These are phyloP conservation scores for Dasysyrphus albostriatus DNA, from an alignment of 2,888 invertebrate species.

Conservation along the genomic window DNA sequence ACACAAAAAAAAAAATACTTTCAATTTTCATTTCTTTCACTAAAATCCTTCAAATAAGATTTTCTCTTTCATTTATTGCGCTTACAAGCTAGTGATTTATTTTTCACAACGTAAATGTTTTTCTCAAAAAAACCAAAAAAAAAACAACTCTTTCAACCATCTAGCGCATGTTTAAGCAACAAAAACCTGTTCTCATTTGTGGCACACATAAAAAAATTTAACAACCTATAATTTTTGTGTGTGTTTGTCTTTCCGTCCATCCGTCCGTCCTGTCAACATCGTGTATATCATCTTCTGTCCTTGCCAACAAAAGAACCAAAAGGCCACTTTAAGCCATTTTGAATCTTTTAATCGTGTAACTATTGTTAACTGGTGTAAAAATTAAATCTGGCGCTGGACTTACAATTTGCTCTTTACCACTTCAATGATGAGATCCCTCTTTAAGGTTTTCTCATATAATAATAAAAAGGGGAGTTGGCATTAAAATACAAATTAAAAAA, in stretches of 20 bases:
- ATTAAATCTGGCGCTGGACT: constrained; percentile 28
- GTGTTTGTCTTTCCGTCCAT: background rate
- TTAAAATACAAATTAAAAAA: background rate
- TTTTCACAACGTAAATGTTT: constrained; percentile 23
- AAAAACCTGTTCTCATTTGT: constrained; percentile 18
- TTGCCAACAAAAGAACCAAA: constrained; percentile 23
- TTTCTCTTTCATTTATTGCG: constrained; percentile 26
- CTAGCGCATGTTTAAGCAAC: background rate
- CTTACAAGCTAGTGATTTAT: constrained; percentile 35
- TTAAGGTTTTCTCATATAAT: background rate
- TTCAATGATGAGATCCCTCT: background rate
- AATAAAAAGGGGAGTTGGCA: background rate
- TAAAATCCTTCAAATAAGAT: constrained; percentile 54
- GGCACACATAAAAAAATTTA: constrained; percentile 31
- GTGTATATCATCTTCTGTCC: constrained; percentile 5
- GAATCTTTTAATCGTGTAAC: constrained; percentile 47
- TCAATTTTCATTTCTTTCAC: constrained; percentile 62
- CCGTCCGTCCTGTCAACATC: constrained; percentile 28
- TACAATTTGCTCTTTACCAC: background rate
- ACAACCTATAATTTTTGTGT: constrained; percentile 1
- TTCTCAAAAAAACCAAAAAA: background rate
- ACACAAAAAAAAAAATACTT: constrained; percentile 61
- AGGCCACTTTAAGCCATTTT: constrained; percentile 53
- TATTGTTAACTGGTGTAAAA: constrained; percentile 42
- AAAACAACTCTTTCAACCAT: background rate